A percentile compares a stretch with the other conserved stretches of the same genome.
Evolutionary conservation across 2,797 vertebrate genomes (phyloP).

Genomic region (Caiman crocodilus): DNA sequence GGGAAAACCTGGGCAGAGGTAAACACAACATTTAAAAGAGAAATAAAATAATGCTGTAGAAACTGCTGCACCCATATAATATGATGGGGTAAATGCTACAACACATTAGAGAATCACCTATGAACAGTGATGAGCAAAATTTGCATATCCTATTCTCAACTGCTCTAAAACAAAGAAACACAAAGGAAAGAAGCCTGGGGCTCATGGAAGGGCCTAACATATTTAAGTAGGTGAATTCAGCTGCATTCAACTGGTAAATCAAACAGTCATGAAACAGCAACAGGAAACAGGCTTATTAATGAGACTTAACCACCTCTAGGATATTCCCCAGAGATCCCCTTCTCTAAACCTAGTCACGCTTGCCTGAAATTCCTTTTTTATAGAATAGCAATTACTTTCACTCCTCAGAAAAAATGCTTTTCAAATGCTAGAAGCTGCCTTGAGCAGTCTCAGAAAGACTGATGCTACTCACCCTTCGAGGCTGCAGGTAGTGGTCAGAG

Average conservation of each 20-base stretch:
- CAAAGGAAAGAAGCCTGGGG: neutral
- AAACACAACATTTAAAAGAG: too few relatives aligned
- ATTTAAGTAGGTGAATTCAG: neutral
- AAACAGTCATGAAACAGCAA: too few relatives aligned
- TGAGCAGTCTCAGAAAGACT: neutral
- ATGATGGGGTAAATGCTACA: neutral
- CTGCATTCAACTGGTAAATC: neutral
- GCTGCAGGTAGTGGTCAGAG: conserved; percentile 56
- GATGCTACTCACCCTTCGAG: conserved; percentile 75
- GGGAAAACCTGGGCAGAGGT: neutral
- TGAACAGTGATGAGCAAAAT: neutral
- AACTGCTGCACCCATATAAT: neutral
- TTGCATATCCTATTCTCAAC: neutral
- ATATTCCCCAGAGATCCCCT: neutral
- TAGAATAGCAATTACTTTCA: neutral
- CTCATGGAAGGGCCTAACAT: neutral
- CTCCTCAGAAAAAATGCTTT: neutral
- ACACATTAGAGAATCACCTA: neutral
- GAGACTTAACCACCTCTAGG: neutral
- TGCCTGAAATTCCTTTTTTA: too few relatives aligned
- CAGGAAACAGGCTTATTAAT: too few relatives aligned
- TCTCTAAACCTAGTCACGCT: too few relatives aligned
- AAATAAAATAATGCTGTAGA: neutral
- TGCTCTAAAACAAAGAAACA: too few relatives aligned
- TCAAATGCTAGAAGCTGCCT: neutral